phyloP scores from a whole-genome alignment of 2,888 invertebrate genomes.

The Malthinus seriepunctatus region DNA sequence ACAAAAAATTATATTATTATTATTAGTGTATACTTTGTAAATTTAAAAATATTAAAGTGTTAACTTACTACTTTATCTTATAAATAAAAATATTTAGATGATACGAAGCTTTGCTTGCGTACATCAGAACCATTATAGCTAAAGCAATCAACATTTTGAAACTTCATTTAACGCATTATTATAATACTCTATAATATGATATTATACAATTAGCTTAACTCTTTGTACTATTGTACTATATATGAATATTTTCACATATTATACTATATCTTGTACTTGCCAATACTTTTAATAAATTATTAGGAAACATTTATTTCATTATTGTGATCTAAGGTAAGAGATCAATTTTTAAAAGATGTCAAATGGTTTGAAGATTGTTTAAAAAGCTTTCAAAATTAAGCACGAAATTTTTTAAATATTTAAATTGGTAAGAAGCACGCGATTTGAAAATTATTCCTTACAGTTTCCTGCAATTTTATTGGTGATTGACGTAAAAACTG shows the following conservation, averaged over 20 bases:
- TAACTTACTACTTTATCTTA: conserved; percentile 5
- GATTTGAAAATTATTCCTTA: no score
- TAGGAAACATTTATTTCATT: conserved; percentile 25
- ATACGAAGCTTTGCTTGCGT: conserved; percentile 44
- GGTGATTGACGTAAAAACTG: no score
- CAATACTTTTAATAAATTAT: conserved; percentile 54
- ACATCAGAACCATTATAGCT: conserved; percentile 23
- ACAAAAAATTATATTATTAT: conserved; percentile 2
- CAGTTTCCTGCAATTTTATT: no score
- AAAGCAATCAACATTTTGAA: conserved; percentile 32
- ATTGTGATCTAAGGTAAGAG: background rate
- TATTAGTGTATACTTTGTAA: conserved; percentile 5
- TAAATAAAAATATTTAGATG: conserved; percentile 2
- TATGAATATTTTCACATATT: conserved; percentile 49
- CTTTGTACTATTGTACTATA: conserved; percentile 53
- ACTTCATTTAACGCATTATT: conserved; percentile 31
- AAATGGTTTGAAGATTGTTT: no score
- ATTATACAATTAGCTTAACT: conserved; percentile 46
- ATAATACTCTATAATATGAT: conserved; percentile 43
- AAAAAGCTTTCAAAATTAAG: no score
- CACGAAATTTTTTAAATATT: no score
- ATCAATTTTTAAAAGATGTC: background rate
- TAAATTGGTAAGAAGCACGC: no score
- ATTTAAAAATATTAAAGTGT: conserved; percentile 1
- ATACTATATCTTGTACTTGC: conserved; percentile 50